Evolutionary conservation across 2,888 invertebrate species (phyloP).

Genomic region (Heliconius charithonia): DNA sequence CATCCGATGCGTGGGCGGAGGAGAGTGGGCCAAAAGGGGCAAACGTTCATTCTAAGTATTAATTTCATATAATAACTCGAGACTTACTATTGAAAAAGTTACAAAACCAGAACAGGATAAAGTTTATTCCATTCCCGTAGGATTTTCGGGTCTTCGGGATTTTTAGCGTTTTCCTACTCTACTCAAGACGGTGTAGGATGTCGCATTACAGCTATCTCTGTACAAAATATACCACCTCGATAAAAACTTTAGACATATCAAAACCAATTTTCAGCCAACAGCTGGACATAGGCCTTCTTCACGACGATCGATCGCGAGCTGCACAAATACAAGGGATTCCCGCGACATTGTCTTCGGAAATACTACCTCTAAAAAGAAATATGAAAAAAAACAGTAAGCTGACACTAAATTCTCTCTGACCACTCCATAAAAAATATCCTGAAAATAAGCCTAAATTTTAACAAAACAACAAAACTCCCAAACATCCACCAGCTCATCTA

Average conservation of each 20-base stretch:
- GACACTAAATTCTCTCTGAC: too few relatives aligned
- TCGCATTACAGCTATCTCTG: not conserved
- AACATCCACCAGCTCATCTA: too few relatives aligned
- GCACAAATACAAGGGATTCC: too few relatives aligned
- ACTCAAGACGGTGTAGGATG: not conserved
- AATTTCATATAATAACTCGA: slow-evolving; percentile 11
- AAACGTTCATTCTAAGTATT: not conserved
- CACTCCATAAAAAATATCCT: too few relatives aligned
- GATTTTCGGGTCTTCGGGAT: not conserved
- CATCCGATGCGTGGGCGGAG: not conserved
- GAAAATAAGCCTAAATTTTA: too few relatives aligned
- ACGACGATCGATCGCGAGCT: too few relatives aligned
- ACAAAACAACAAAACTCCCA: too few relatives aligned
- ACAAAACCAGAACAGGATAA: too few relatives aligned
- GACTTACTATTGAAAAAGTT: too few relatives aligned
- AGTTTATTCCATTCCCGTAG: not conserved
- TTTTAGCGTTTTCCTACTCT: not conserved
- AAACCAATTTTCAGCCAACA: not conserved
- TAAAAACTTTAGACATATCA: not conserved
- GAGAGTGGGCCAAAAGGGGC: not conserved
- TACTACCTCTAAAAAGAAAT: not conserved
- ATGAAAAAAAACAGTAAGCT: too few relatives aligned
- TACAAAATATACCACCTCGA: not conserved
- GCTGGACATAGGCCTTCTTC: not conserved
- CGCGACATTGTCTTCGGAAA: too few relatives aligned